phyloP scores from a whole-genome alignment of 2,797 vertebrate species.

The Periophthalmus magnuspinnatus region DNA sequence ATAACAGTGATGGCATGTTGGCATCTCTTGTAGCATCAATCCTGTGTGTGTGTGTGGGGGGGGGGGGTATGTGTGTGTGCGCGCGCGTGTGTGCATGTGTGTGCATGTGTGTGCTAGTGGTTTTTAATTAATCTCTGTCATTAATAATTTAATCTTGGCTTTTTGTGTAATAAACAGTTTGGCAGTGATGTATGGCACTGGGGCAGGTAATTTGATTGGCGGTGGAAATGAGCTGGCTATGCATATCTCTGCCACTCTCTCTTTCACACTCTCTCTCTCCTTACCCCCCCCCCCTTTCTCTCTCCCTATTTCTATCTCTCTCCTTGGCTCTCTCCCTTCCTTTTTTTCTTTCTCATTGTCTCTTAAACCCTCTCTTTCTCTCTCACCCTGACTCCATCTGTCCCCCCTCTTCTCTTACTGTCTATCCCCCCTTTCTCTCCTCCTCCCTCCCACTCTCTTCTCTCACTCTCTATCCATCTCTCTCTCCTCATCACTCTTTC shows the following conservation, averaged over 20 bases:
- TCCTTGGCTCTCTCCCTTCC: too few relatives aligned
- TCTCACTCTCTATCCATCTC: neutral
- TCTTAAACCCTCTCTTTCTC: neutral
- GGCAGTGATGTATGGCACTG: constrained; percentile 78
- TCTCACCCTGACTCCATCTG: neutral
- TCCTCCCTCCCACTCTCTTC: too few relatives aligned
- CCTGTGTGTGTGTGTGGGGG: constrained; percentile 23
- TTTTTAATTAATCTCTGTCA: constrained; percentile 79
- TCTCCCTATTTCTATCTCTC: too few relatives aligned
- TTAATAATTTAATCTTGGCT: constrained; percentile 80
- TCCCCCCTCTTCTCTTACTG: neutral
- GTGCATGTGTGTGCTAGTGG: constrained; percentile 32
- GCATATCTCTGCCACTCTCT: constrained; percentile 47
- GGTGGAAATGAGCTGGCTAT: constrained; percentile 74
- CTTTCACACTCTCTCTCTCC: constrained; percentile 31
- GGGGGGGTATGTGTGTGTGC: constrained; percentile 26
- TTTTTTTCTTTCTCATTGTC: too few relatives aligned
- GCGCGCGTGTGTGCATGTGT: constrained; percentile 25
- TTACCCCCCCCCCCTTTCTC: too few relatives aligned
- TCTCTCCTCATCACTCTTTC: too few relatives aligned
- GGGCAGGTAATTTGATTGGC: constrained; percentile 79
- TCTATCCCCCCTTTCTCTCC: too few relatives aligned
- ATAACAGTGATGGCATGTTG: constrained; percentile 32
- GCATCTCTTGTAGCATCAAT: constrained; percentile 13
- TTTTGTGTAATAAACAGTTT: constrained; percentile 81